Evolutionary conservation across 2,888 invertebrate genomes (phyloP), one percentile per base, ranked within the genome.

Genomic region (Drosophila dives): DNA sequence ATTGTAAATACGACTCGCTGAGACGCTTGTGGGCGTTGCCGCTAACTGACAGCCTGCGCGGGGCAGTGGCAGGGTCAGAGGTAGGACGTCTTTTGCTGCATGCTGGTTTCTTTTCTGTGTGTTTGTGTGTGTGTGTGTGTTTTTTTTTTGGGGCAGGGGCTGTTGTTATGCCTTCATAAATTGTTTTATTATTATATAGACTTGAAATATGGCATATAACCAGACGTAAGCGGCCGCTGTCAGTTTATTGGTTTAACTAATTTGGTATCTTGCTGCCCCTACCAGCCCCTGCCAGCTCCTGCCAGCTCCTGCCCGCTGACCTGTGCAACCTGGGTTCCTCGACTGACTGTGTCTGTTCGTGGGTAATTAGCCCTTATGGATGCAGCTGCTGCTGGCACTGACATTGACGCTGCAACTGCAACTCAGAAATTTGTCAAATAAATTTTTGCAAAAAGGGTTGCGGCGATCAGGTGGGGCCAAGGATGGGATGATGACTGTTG

Each of bases 181-280:
- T 86, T 86, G 86, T 86, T 86, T 88, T 86, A 86, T 86, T 88
- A 86, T 86, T 86, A 86, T 86, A 86, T 86, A 81, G 86, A 83
- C 72, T 82, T 86, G 86, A 86, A 83, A 77, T 86, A 86, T 88
- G 82, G 80, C 77, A 62, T 61, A 58, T 64, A 55, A 60, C 38
- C 66, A 67, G 55, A 63, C 67, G 45, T 74, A 75, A 78, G 75
- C 75, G 78, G 55, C 34, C 75, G 75, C 80, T 86, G 84, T 86
- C 89, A 85, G 89, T 89, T 89, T 87, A 89, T 87, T 87, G 89
- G 87, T 81, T 89, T 89, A 85, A 87, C 87, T 87, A 87, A 87
- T 89, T 87, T 89, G 86, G 70, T 72, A 66, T 53, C 65, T 63
- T 58, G 64, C 59, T 53, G 45, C 69, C 70, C 54, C 60, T 59